Base-by-base conservation (phyloP, 2,888 invertebrate species). In the Dastarcus helophoroides region DNA sequence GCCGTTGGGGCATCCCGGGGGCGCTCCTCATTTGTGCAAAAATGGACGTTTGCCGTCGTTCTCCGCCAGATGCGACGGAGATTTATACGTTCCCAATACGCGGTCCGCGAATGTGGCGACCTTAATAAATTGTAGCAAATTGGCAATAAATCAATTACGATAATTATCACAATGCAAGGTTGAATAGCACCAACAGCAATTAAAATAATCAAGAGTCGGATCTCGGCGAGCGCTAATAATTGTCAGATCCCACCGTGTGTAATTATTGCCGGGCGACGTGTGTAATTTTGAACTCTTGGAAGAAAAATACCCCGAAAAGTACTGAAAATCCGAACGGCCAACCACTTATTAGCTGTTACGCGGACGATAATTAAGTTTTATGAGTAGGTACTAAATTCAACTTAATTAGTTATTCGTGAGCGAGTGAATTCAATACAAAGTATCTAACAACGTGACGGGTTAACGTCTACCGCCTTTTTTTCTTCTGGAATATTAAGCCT, bases 141-240 rank as follows among this genome's bases (percentile, higher is more conserved):
- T 57, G 58, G 56, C 53, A 54, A 57, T 60, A 60, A 61, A 62
- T 60, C 60, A 61, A 60, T 60, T 58, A 59, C 53, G 58, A 59
- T 58, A 56, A 59, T 59, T 61, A 60, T 60, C 59, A 55, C 59
- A 56, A 52, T 50, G 48, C 58, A 59, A 60, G 57, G 58, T 56
- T 58, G 53, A 53, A 52, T 51, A 48, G 53, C 51, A 59, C 56
- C 53, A 58, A 56, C 47, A 53, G 56, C 58, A 60, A 60, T 62
- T 60, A 60, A 58, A 60, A 58, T 57, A 58, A 56, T 58, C 57
- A 55, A 57, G 51, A 48, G 54, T 52, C 50, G 52, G 54, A 58
- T 58, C 53, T 50, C 44, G 42, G 40, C 38, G 25, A 32, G 38
- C 38, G 42, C 39, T 47, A 43, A 48, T 52, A 52, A 51, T 50